Base-by-base conservation (phyloP, 2,797 vertebrate genomes). In the Acestrorhynchus altus region DNA sequence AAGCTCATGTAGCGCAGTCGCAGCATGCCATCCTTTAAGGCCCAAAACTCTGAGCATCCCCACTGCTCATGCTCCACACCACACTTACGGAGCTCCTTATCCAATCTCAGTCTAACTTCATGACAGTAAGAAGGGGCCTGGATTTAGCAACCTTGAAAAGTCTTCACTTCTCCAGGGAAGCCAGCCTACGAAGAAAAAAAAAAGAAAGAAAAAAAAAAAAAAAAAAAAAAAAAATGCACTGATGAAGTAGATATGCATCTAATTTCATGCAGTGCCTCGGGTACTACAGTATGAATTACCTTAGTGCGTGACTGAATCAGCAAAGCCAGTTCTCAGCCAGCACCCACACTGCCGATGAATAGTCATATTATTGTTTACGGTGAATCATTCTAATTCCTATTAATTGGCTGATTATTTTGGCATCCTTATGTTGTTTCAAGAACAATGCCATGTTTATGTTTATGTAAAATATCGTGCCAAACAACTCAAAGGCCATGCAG, bases 1-100 rank as follows among this genome's bases (percentile, higher is more conserved):
- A 83, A 78, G 83, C 83, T 90, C 88, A 85, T 75, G 89, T 89
- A 87, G 89, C 60, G 87, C 82, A 78, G 76, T 73, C 88, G 81
- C 87, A 91, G 89, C 85, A 79, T 85, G 87, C 83, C 51, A 81
- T 83, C 86, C 85, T 86, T 87, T 89, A 87, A 87, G 87, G 82
- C 88, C 83, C 84, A 86, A 76, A 90, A 90, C 80, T 88, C 88
- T 83, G 84, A 84, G 4, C 76, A 87, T 81, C 84, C 63, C 15
- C 83, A 26, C 84, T 83, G 84, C 20, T 52, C 49, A 69, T 84
- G 83, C 84, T 59, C 16, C 83, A 26, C 28, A 24, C 13, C 74
- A 66, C 7, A 60, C 28, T 56, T 67, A 49, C 73, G 57, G 69
- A 16, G 67, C 54, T 74, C 61, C 65, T 57, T 65, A 72, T 72